Base-by-base conservation (phyloP, 2,113 vertebrate species). In the Chauna torquata region DNA sequence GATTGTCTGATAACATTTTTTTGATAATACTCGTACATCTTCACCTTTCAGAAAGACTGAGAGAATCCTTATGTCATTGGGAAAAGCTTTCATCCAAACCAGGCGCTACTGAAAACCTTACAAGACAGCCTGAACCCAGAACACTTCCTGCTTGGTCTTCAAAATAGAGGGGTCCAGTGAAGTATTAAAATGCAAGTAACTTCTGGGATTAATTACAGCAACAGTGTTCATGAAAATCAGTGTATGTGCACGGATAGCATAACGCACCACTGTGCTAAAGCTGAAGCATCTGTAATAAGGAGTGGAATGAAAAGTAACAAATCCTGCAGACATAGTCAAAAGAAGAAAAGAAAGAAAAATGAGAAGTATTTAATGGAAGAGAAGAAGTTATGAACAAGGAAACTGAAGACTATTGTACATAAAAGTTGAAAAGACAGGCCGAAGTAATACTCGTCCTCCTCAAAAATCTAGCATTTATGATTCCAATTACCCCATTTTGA, bases 401-500 rank as follows among this genome's bases (percentile, higher is more conserved):
- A 82, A 96, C 12, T 38, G 69, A 82, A 44, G 71, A 80, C 57
- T 76, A 57, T 12, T 92, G 30, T 38, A 68, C 3, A 9, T 20
- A 36, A 76, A 96, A 93, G 50, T 88, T 89, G 66, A 79, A 84
- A 58, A 68, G n/a, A 61, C 11, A 54, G 88, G 64, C 32, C 52
- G 38, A 91, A 90, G 32, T 28, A 89, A 85, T 15, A 89, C 22
- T 22, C 27, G 24, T 92, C 30, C 72, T 91, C 88, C 92, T 91
- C 81, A 72, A 82, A 95, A 94, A 94, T 86, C 75, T 83, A 7
- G 2, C 50, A 88, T 84, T 95, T 93, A 78, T 92, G 66, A 93
- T 92, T 95, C 90, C 90, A 92, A 92, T 88, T 82, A 92, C n/a
- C 44, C 71, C 76, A 62, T 86, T 93, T 96, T 95, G 57, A 69